A percentile compares a stretch with the other conserved stretches of the same genome.
phyloP scores from a whole-genome alignment of 2,888 invertebrate genomes.

The Homarus gammarus region DNA sequence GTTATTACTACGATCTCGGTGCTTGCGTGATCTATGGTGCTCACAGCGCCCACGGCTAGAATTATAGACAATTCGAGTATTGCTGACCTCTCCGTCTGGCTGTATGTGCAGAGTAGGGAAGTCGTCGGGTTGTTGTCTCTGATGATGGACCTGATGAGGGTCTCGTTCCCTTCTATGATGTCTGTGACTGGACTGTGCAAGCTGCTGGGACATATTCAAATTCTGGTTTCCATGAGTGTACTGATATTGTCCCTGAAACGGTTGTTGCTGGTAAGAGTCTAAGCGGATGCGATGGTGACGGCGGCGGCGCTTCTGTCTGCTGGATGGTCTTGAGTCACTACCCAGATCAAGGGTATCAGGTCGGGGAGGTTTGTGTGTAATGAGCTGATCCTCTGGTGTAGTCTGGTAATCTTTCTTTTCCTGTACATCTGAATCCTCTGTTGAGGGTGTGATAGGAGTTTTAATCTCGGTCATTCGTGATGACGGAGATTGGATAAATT shows the following conservation, averaged over 20 bases:
- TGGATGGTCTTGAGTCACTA: conserved; percentile 52
- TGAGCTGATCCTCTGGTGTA: conserved; percentile 13
- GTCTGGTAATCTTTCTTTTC: conserved; percentile 13
- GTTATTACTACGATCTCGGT: conserved; percentile 38
- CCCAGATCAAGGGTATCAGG: conserved; percentile 73
- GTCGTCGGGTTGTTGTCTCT: conserved; percentile 36
- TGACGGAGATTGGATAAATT: neutral
- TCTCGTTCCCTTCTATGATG: conserved; percentile 20
- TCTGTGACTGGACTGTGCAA: conserved; percentile 10
- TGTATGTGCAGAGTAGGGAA: conserved; percentile 30
- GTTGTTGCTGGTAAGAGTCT: conserved; percentile 44
- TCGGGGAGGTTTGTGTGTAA: conserved; percentile 59
- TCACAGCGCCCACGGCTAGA: conserved; percentile 49
- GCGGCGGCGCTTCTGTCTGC: conserved; percentile 60
- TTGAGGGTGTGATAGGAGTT: neutral
- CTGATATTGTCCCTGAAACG: conserved; percentile 29
- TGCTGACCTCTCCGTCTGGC: conserved; percentile 14
- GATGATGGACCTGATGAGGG: neutral
- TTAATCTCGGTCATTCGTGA: conserved; percentile 3
- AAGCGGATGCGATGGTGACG: conserved; percentile 33
- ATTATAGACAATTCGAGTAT: conserved; percentile 48
- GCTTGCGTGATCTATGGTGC: conserved; percentile 54
- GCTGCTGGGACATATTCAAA: conserved; percentile 1
- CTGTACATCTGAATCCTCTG: neutral
- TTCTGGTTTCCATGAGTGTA: conserved; percentile 20